A percentile compares a stretch with the other conserved stretches of the same genome.
These are phyloP conservation scores for Tachysurus fulvidraco DNA, from an alignment of 2,113 vertebrate species.

Conservation along the genomic window DNA sequence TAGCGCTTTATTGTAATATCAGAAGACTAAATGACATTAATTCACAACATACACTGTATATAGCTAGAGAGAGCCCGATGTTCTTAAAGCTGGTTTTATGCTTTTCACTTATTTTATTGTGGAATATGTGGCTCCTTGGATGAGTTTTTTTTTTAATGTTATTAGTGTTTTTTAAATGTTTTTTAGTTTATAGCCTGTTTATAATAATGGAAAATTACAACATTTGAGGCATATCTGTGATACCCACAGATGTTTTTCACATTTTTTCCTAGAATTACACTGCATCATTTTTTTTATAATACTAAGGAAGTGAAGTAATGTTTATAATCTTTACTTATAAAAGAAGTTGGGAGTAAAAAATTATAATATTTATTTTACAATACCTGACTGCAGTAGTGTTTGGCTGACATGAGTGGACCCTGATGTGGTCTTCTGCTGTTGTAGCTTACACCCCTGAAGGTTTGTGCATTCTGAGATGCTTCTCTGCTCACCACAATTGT, in stretches of 20 bases:
- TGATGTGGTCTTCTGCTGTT: background rate
- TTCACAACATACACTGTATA: background rate
- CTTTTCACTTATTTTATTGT: background rate
- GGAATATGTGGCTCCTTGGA: too few relatives aligned
- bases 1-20: background rate
- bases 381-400: background rate
- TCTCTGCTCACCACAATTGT: background rate
- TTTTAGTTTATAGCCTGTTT: too few relatives aligned
- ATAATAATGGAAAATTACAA: background rate
- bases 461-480: background rate
- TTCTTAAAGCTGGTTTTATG: background rate
- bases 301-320: background rate
- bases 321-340: background rate
- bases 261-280: background rate
- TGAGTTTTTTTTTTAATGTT: background rate
- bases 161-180: background rate
- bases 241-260: background rate
- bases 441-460: background rate
- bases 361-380: background rate
- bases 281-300: background rate
- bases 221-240: background rate
- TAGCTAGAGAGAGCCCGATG: background rate
- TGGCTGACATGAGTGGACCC: background rate
- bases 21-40: background rate
- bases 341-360: too few relatives aligned